Evolutionary conservation across 2,888 invertebrate species (phyloP).

Genomic region (Uropetala carovei): DNA sequence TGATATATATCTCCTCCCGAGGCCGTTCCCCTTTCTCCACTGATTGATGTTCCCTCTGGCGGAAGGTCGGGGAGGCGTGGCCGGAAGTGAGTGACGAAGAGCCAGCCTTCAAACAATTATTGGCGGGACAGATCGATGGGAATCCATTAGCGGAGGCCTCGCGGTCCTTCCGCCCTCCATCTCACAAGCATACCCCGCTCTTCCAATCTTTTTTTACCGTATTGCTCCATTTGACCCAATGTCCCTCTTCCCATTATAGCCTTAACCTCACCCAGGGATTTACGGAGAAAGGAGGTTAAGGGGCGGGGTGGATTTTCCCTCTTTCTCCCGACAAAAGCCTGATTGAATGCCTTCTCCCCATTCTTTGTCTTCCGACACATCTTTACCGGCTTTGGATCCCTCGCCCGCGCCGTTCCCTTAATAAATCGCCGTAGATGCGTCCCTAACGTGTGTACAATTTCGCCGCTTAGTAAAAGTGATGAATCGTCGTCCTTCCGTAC

Average conservation of each 20-base stretch:
- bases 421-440: neutral
- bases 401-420: neutral
- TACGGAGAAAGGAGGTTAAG: too few species aligned
- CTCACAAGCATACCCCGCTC: neutral
- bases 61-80: slow-evolving; percentile 40
- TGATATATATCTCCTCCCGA: neutral
- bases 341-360: too few species aligned
- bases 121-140: slow-evolving; percentile 49
- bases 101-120: slow-evolving; percentile 54
- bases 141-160: slow-evolving; percentile 39
- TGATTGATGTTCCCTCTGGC: slow-evolving; percentile 39
- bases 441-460: neutral
- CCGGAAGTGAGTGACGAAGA: slow-evolving; percentile 43
- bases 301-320: too few species aligned
- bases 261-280: too few species aligned
- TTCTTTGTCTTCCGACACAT: neutral
- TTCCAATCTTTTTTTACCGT: neutral
- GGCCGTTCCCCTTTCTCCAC: neutral
- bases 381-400: neutral
- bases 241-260: too few species aligned
- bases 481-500: neutral
- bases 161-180: neutral
- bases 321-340: too few species aligned
- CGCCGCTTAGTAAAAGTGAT: neutral
- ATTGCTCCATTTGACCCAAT: neutral